Evolutionary conservation across 2,113 vertebrate species (phyloP), one percentile per base, ranked within the genome.

Genomic region (Paracanthobrama guichenoti): DNA sequence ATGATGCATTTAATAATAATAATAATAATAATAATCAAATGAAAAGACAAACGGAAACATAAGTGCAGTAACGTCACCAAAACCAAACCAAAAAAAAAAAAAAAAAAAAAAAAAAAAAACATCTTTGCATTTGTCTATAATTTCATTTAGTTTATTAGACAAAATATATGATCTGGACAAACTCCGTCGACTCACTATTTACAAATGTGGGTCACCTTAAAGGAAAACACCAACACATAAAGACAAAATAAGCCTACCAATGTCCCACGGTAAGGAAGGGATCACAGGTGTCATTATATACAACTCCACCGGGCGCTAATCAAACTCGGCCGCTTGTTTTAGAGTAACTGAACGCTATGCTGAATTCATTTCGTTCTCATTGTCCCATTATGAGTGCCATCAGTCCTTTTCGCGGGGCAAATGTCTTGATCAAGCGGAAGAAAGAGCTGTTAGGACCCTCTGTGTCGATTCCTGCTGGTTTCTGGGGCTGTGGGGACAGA

Each of bases 111-210:
- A 4, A 35, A 31, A 87, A 77, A 82, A 84, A 66, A 86, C 85
- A 83, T 85, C 81, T 91, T 90, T 80, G 81, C 26, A 88, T 88
- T 90, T 93, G 89, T 91, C 91, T 93, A 94, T 94, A 94, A 93
- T 99, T 98, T 98, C 96, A 95, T 96, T 97, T 96, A 94, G 96
- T 98, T 99, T 99, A 99, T 99, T 99, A 98, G 96, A 97, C 97
- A 99, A 98, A 98, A 99, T 99, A 99, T 97, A 98, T 96, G 97
- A 97, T 98, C 97, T 98, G 96, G 94, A 98, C 97, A 97, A 98
- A 96, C 97, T 96, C 96, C 94, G 96, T 95, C 95, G 96, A 96
- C 94, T 95, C 93, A 90, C 94, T 98, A 98, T 98, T 96, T 99
- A 98, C 97, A 98, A 94, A 96, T 95, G 96, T 95, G 96, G 95